Conservation (phyloP, 2,113 vertebrate genomes). For the Antechinus flavipes region DNA sequence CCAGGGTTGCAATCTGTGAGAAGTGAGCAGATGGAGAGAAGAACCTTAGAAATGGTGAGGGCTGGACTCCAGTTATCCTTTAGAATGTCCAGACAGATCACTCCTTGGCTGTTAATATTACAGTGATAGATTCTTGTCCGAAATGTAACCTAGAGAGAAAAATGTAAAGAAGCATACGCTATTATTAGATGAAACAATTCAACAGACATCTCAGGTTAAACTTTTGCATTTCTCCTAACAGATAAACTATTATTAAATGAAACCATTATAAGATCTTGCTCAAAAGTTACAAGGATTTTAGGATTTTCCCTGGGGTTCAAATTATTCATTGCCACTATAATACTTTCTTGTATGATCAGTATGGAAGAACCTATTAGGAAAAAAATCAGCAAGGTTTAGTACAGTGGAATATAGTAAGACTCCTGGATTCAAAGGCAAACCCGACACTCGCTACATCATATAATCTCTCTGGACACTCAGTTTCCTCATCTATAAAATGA, state of each 20-base stretch:
- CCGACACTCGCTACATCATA: background rate
- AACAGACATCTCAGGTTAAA: background rate
- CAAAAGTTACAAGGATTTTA: background rate
- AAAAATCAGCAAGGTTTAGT: background rate
- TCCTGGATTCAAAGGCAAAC: background rate
- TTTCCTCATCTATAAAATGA: background rate
- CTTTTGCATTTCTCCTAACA: conserved; percentile 34
- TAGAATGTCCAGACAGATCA: conserved; percentile 98
- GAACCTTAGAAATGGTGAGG: conserved; percentile 97
- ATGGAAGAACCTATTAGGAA: background rate
- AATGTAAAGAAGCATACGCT: background rate
- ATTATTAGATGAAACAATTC: conserved; percentile 10
- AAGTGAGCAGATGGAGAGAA: conserved; percentile 98
- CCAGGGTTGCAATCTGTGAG: conserved; percentile 98
- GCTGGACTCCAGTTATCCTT: conserved; percentile 99
- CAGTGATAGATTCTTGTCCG: conserved; percentile 98
- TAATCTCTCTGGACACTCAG: background rate
- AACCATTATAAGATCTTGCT: background rate
- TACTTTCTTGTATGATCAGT: background rate
- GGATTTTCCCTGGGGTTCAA: background rate
- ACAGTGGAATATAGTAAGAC: background rate
- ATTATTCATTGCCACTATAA: background rate
- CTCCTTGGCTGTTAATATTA: conserved; percentile 98
- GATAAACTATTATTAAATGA: conserved; percentile 30
- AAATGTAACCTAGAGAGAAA: conserved; percentile 92